A percentile compares a stretch with the other conserved stretches of the same genome.
phyloP scores from a whole-genome alignment of 1,140 invertebrate genomes.

The Popillia japonica region DNA sequence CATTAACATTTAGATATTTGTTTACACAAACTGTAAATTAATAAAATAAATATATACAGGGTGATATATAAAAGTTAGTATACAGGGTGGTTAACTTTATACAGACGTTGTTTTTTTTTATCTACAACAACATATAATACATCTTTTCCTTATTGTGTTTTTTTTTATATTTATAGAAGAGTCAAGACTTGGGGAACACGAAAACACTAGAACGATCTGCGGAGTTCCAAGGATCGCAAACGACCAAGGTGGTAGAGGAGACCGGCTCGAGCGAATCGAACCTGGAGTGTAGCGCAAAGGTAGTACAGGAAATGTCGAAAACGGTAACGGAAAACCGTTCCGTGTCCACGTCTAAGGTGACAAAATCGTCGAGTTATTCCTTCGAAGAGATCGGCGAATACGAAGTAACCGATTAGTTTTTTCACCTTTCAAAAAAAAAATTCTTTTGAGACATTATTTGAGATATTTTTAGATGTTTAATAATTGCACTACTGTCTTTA shows the following conservation, averaged over 20 bases:
- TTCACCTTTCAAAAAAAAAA: background rate
- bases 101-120: too few species aligned
- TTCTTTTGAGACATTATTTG: conserved; percentile 5
- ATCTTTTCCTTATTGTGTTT: background rate
- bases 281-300: conserved; percentile 51
- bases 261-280: conserved; percentile 45
- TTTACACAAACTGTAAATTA: too few species aligned
- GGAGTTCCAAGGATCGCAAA: conserved; percentile 54
- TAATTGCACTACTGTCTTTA: background rate
- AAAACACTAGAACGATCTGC: conserved; percentile 55
- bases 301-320: conserved; percentile 49
- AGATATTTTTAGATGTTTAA: background rate
- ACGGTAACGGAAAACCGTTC: conserved; percentile 53
- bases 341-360: conserved; percentile 53
- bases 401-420: conserved; percentile 18
- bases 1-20: too few species aligned
- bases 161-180: conserved; percentile 49
- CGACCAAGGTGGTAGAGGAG: conserved; percentile 54
- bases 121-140: too few species aligned
- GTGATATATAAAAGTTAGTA: too few species aligned
- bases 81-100: too few species aligned
- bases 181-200: conserved; percentile 55
- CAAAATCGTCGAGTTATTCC: conserved; percentile 56
- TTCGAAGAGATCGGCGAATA: conserved; percentile 57
- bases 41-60: too few species aligned